These are phyloP conservation scores for Cyprinodon diabolis DNA, from an alignment of 2,797 vertebrate genomes.

Conservation along the genomic window DNA sequence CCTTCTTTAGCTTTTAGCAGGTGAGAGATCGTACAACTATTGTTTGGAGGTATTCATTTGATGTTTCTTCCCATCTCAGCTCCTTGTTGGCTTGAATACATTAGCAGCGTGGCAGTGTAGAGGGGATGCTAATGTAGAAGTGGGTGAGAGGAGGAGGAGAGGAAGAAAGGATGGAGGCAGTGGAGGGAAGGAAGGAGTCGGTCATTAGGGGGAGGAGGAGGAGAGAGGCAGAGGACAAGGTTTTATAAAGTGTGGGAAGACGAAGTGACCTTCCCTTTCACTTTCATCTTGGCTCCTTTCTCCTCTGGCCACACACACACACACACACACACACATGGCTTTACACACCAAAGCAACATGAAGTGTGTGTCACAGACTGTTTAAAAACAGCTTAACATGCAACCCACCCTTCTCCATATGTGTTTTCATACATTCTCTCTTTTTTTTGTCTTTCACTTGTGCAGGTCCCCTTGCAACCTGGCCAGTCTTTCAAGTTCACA, in stretches of 20 bases:
- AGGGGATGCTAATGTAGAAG: conserved; percentile 74
- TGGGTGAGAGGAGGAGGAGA: conserved; percentile 52
- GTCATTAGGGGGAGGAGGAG: conserved; percentile 69
- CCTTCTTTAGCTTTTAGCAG: conserved; percentile 75
- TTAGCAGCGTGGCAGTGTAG: conserved; percentile 65
- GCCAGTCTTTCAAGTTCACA: conserved; percentile 95
- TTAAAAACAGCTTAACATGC: neutral
- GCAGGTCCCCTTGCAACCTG: conserved; percentile 86
- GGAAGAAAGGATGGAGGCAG: conserved; percentile 52
- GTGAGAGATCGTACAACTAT: conserved; percentile 71
- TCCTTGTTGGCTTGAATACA: conserved; percentile 76
- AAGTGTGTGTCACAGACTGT: neutral
- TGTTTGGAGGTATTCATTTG: conserved; percentile 76
- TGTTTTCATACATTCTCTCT: conserved; percentile 32
- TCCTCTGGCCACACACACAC: conserved; percentile 27
- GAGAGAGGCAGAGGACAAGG: conserved; percentile 60
- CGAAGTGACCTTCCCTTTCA: conserved; percentile 75
- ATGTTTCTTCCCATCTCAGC: conserved; percentile 69
- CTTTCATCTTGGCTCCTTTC: conserved; percentile 68
- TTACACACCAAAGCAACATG: neutral
- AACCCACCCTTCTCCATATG: conserved; percentile 1
- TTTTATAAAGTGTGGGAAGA: conserved; percentile 77
- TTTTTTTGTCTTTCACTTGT: neutral
- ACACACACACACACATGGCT: conserved; percentile 13
- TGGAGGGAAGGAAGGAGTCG: conserved; percentile 55